These are phyloP conservation scores for Zonitis immaculata DNA, from an alignment of 2,888 invertebrate genomes.

Conservation along the genomic window DNA sequence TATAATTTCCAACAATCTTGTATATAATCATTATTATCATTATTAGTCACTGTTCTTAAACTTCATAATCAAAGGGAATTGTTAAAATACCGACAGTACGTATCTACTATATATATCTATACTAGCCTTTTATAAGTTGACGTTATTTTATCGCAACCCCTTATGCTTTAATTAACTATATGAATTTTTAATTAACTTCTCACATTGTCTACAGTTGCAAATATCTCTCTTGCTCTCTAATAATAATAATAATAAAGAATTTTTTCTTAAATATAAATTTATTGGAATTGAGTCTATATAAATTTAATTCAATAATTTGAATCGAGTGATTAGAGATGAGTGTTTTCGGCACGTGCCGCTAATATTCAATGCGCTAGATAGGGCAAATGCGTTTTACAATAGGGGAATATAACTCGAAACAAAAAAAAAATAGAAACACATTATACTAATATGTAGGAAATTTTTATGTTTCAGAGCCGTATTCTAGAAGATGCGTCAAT, in stretches of 20 bases:
- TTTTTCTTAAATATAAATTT: too few species aligned
- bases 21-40: too few species aligned
- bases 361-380: constrained; percentile 17
- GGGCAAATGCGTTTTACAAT: constrained; percentile 13
- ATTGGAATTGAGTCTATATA: constrained; percentile 3
- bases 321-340: constrained; percentile 25
- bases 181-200: constrained; percentile 42
- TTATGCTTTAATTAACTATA: constrained; percentile 43
- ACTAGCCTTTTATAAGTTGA: constrained; percentile 30
- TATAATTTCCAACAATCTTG: constrained; percentile 29
- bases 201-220: too few species aligned
- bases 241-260: too few species aligned
- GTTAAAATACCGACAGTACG: constrained; percentile 30
- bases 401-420: too few species aligned
- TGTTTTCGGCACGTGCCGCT: constrained; percentile 27
- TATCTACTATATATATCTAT: too few species aligned
- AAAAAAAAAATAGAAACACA: not conserved
- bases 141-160: constrained; percentile 39
- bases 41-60: constrained; percentile 32
- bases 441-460: too few species aligned
- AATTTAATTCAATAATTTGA: constrained; percentile 27
- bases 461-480: constrained; percentile 71
- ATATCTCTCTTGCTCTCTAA: too few species aligned
- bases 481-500: constrained; percentile 85
- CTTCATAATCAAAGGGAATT: constrained; percentile 34